Conservation (phyloP, 2,888 invertebrate genomes). For the Leptinotarsa haldemani region DNA sequence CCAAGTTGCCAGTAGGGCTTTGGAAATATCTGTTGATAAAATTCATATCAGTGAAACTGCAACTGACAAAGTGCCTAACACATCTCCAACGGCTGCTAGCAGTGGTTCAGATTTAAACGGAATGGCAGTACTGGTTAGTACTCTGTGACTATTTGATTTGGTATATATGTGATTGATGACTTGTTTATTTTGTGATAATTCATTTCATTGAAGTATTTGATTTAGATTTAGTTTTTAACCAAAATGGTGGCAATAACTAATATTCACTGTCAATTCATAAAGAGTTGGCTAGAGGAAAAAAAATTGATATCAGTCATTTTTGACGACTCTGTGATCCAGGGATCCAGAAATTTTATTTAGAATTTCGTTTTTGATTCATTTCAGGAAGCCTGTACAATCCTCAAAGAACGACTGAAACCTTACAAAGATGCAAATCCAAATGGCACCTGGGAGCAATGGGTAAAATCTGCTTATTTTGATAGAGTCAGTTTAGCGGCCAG, state of each 20-base stretch:
- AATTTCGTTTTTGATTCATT: conserved; percentile 8
- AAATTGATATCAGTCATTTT: too few relatives aligned
- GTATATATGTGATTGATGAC: too few relatives aligned
- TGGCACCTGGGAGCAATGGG: conserved; percentile 88
- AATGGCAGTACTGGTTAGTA: conserved; percentile 81
- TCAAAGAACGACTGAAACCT: conserved; percentile 80
- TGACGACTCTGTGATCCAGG: too few relatives aligned
- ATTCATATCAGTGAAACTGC: conserved; percentile 87
- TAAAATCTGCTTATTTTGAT: conserved; percentile 79
- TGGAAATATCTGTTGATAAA: conserved; percentile 77
- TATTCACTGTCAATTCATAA: too few relatives aligned
- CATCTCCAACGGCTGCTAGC: conserved; percentile 90
- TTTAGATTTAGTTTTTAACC: neutral
- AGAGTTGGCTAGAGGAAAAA: too few relatives aligned
- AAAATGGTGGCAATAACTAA: too few relatives aligned
- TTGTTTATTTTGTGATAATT: too few relatives aligned
- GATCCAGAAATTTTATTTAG: too few relatives aligned
- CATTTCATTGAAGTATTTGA: too few relatives aligned
- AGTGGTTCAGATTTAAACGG: conserved; percentile 91
- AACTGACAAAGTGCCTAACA: conserved; percentile 93
- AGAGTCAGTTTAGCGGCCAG: conserved; percentile 84
- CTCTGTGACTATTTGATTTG: neutral
- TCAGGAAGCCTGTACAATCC: conserved; percentile 78
- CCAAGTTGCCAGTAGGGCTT: conserved; percentile 83
- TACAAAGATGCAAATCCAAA: conserved; percentile 80